A percentile compares a stretch with the other conserved stretches of the same genome.
These are phyloP conservation scores for Astyanax mexicanus DNA, from an alignment of 2,797 vertebrate genomes.

Conservation along the genomic window DNA sequence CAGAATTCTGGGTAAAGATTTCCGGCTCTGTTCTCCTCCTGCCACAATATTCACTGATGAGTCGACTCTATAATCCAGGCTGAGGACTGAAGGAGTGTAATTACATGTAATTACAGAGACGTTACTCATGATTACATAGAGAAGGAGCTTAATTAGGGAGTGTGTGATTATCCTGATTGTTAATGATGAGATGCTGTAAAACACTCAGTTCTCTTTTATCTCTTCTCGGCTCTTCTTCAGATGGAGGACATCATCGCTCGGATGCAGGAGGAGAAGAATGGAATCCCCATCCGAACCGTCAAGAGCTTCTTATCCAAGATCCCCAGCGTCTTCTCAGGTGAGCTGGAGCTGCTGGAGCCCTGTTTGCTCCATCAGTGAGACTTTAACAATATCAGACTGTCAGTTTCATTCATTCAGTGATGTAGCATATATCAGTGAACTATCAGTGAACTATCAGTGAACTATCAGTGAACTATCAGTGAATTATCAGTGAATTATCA, in stretches of 20 bases:
- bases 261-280: constrained; percentile 88
- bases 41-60: constrained; percentile 9
- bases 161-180: constrained; percentile 52
- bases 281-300: constrained; percentile 87
- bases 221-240: constrained; percentile 62
- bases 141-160: constrained; percentile 46
- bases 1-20: not conserved
- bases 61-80: constrained; percentile 10
- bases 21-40: not conserved
- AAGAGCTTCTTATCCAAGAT: constrained; percentile 91
- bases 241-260: constrained; percentile 88
- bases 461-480: no score
- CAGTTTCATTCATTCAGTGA: no score
- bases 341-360: constrained; percentile 51
- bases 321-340: constrained; percentile 88
- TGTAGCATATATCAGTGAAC: no score
- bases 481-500: no score
- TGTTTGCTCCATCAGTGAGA: no score
- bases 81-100: constrained; percentile 19
- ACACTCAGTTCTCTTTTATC: constrained; percentile 9
- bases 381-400: no score
- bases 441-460: no score
- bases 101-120: constrained; percentile 54
- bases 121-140: constrained; percentile 47
- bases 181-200: constrained; percentile 34